Conservation (phyloP, 2,113 vertebrate genomes). For the Ascaphus truei region DNA sequence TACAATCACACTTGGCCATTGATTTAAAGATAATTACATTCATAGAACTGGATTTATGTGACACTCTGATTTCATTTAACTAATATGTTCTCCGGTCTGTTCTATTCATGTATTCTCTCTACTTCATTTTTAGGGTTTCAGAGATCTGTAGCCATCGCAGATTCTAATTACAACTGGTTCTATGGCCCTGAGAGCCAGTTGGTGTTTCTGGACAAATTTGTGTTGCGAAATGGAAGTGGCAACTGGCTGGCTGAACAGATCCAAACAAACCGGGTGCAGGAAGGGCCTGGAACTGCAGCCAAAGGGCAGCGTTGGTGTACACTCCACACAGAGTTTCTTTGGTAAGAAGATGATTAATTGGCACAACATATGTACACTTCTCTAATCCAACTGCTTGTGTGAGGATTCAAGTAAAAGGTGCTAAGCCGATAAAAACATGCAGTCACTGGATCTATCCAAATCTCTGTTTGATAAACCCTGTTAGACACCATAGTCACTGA, state of each 20-base stretch:
- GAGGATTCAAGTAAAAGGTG: no score
- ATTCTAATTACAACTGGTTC: slow-evolving; percentile 99
- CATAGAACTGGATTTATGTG: no score
- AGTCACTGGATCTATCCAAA: no score
- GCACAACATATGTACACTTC: no score
- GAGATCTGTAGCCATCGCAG: slow-evolving; percentile 90
- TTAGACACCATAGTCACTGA: no score
- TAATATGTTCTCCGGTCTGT: no score
- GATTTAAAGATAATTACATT: no score
- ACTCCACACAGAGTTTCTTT: slow-evolving; percentile 96
- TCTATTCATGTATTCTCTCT: slow-evolving; percentile 30
- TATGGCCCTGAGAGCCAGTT: slow-evolving; percentile 97
- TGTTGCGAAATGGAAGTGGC: slow-evolving; percentile 93
- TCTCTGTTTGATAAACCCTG: no score
- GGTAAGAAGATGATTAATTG: slow-evolving; percentile 77
- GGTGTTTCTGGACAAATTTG: slow-evolving; percentile 92
- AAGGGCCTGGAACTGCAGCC: slow-evolving; percentile 85
- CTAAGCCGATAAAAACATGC: no score
- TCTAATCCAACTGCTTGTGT: no score
- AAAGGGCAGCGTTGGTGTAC: slow-evolving; percentile 97
- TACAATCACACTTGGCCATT: no score
- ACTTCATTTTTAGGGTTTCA: slow-evolving; percentile 77
- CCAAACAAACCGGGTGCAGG: slow-evolving; percentile 78
- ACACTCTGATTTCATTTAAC: no score
- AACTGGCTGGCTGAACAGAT: slow-evolving; percentile 94